Conservation (phyloP, 2,113 vertebrate species). For the Cranoglanis bouderius region DNA sequence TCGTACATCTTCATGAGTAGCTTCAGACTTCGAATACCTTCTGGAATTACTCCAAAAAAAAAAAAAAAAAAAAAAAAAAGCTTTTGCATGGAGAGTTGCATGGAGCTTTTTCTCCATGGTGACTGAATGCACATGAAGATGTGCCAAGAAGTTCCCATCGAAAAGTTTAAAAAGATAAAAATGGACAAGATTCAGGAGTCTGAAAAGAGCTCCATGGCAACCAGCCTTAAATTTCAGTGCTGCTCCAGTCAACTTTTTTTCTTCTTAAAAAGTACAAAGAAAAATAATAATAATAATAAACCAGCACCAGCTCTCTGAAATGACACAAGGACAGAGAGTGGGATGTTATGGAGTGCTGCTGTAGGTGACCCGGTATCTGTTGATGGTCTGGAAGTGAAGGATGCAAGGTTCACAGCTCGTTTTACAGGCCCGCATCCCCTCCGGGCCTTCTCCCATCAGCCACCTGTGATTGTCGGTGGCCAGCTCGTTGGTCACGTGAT, state of each 20-base stretch:
- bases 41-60: background rate
- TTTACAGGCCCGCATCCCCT: slow-evolving; percentile 87
- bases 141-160: slow-evolving; percentile 12
- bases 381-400: slow-evolving; percentile 91
- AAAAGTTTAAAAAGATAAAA: slow-evolving; percentile 47
- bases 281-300: background rate
- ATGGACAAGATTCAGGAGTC: slow-evolving; percentile 12
- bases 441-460: slow-evolving; percentile 91
- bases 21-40: slow-evolving; percentile 1
- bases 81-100: too few species aligned
- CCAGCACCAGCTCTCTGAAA: slow-evolving; percentile 17
- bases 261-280: slow-evolving; percentile 53
- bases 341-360: slow-evolving; percentile 74
- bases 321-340: background rate
- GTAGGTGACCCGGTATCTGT: slow-evolving; percentile 96
- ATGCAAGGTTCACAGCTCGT: slow-evolving; percentile 85
- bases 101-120: slow-evolving; percentile 5
- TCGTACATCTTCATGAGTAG: background rate
- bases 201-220: slow-evolving; percentile 38
- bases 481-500: slow-evolving; percentile 91
- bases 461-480: slow-evolving; percentile 82
- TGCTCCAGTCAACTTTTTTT: slow-evolving; percentile 53
- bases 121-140: slow-evolving; percentile 22
- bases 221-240: slow-evolving; percentile 47
- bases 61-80: background rate